Evolutionary conservation across 2,113 vertebrate species (phyloP), one percentile per base, ranked within the genome.

Genomic region (Excalfactoria chinensis): DNA sequence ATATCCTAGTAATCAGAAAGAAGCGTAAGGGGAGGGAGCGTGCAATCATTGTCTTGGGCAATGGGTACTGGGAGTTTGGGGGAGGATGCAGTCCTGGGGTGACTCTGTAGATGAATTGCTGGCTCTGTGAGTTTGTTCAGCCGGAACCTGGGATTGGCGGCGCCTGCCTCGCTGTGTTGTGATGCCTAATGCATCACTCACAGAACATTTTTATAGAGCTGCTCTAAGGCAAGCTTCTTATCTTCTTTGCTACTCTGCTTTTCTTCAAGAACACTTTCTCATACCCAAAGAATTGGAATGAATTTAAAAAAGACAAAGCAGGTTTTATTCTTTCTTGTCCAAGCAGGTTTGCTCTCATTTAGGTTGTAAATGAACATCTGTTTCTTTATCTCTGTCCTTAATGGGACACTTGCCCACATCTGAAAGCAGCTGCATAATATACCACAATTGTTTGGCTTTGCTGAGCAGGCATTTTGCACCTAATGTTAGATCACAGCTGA

Each of bases 341-440:
- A 10, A 63, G 87, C 82, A 95, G 78, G 89, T 83, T 93, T 70
- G 46, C 91, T 89, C 87, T 90, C 68, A 43, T 92, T 92, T 77
- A 77, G 72, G 84, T 87, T 26, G 0, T 79, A 95, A 96, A 73
- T 83, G 71, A 93, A 63, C 86, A 93, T 93, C 83, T 91, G 86
- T 89, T 95, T 92, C 82, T 93, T 91, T 93, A 87, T 94, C 91
- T 81, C 68, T 93, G 62, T 70, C 86, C 74, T 89, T 91, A 80
- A 51, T 88, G 89, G 43, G 64, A 70, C 75, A 89, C 66, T 78
- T 92, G 89, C 90, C 91, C 78, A 76, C 73, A 84, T 93, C 89
- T 93, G 84, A 93, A 81, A 94, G 83, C 80, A 86, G 86, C 89
- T 80, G 86, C n/a, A 4, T 60, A 69, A 91, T 84, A 37, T 34